Conservation (phyloP, 2,888 invertebrate species). For the Platycnemis pennipes region DNA sequence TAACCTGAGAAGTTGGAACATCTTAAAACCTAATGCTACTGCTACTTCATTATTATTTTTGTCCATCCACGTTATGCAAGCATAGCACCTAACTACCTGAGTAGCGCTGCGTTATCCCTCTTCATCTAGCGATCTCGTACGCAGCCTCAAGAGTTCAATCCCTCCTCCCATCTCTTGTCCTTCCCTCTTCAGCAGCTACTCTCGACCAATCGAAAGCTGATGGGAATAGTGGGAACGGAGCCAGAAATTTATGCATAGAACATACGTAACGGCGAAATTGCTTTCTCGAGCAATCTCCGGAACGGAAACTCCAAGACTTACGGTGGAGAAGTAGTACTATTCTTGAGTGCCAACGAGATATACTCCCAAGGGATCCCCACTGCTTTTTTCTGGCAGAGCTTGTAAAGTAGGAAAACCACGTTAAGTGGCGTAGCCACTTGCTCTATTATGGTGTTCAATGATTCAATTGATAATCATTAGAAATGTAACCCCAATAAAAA, state of each 20-base stretch:
- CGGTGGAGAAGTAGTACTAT: background rate
- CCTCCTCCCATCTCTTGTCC: background rate
- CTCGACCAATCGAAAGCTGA: background rate
- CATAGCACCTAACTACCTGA: no score
- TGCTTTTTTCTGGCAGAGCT: background rate
- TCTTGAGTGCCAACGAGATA: background rate
- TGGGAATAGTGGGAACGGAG: slow-evolving; percentile 9
- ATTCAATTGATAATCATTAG: no score
- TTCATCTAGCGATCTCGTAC: background rate
- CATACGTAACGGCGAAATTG: slow-evolving; percentile 15
- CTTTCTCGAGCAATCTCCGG: background rate
- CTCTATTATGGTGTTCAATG: no score
- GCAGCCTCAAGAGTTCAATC: background rate
- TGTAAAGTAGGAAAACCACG: background rate
- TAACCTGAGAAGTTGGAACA: no score
- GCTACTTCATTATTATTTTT: no score
- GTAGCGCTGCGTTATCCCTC: no score
- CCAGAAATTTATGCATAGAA: slow-evolving; percentile 15
- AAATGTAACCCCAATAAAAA: no score
- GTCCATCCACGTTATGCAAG: no score
- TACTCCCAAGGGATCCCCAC: background rate
- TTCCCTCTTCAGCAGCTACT: background rate
- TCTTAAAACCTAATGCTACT: no score
- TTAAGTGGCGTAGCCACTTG: no score
- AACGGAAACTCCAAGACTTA: background rate